Evolutionary conservation across 2,797 vertebrate genomes (phyloP).

Genomic region (Petrocephalus schoutedeni): DNA sequence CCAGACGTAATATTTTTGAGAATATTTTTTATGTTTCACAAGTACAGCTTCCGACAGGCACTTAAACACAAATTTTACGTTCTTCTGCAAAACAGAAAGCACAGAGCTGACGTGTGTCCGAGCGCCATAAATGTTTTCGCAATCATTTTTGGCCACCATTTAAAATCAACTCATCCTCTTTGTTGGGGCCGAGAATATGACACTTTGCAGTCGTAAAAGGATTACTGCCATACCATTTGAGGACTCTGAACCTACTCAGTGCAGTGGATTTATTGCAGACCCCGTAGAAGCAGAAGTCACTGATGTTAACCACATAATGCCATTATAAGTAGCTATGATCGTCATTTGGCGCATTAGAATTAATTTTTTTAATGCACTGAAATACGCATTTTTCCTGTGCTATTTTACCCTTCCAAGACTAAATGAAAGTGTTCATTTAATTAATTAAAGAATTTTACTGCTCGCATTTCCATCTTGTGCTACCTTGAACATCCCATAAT

Average conservation of each 20-base stretch:
- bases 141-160: slow-evolving; percentile 46
- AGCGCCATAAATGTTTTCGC: background rate
- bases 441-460: slow-evolving; percentile 39
- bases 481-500: slow-evolving; percentile 57
- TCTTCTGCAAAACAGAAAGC: background rate
- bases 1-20: background rate
- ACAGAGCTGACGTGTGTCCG: background rate
- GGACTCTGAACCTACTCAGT: slow-evolving; percentile 30
- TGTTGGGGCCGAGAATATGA: slow-evolving; percentile 15
- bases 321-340: slow-evolving; percentile 41
- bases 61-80: background rate
- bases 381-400: slow-evolving; percentile 44
- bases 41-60: background rate
- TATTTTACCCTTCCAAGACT: slow-evolving; percentile 17
- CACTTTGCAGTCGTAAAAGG: slow-evolving; percentile 13
- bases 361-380: slow-evolving; percentile 37
- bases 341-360: slow-evolving; percentile 45
- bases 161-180: slow-evolving; percentile 33
- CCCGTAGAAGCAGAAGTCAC: slow-evolving; percentile 33
- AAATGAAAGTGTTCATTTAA: slow-evolving; percentile 58
- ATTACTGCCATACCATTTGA: slow-evolving; percentile 10
- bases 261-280: slow-evolving; percentile 35
- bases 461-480: slow-evolving; percentile 47
- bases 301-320: slow-evolving; percentile 45
- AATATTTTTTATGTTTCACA: background rate